phyloP scores from a whole-genome alignment of 1,140 invertebrate species.

The Melipona quadrifasciata region DNA sequence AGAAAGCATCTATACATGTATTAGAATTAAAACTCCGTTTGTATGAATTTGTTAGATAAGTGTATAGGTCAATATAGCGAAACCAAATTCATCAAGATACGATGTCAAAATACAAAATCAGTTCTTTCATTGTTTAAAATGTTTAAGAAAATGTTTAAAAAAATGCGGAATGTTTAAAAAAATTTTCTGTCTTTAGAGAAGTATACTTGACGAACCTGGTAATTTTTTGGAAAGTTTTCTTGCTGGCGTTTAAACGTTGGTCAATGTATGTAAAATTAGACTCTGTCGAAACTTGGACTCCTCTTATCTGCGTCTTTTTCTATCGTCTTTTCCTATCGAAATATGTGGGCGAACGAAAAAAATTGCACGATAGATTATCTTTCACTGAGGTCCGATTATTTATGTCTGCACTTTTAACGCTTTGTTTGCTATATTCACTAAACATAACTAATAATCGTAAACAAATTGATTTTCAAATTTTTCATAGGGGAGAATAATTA shows the following conservation, averaged over 20 bases:
- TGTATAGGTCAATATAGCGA: too few species aligned
- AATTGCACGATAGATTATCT: not conserved
- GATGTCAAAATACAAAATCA: too few species aligned
- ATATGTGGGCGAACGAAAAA: not conserved
- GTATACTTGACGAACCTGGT: not conserved
- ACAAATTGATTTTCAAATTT: too few species aligned
- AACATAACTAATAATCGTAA: too few species aligned
- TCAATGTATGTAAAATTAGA: conserved; percentile 1
- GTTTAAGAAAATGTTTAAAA: not conserved
- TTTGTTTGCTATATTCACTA: not conserved
- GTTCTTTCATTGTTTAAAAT: too few species aligned
- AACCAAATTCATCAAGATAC: too few species aligned
- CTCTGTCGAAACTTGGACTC: conserved; percentile 10
- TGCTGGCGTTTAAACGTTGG: not conserved
- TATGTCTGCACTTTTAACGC: not conserved
- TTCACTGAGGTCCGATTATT: not conserved
- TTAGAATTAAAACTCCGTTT: too few species aligned
- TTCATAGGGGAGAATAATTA: too few species aligned
- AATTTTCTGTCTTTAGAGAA: not conserved
- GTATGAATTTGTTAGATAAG: too few species aligned
- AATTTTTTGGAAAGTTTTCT: conserved; percentile 17
- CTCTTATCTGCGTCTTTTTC: conserved; percentile 7
- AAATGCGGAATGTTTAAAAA: not conserved
- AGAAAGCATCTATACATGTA: not conserved
- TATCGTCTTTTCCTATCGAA: not conserved